phyloP scores from a whole-genome alignment of 2,888 invertebrate species.

The Limnephilus rhombicus region DNA sequence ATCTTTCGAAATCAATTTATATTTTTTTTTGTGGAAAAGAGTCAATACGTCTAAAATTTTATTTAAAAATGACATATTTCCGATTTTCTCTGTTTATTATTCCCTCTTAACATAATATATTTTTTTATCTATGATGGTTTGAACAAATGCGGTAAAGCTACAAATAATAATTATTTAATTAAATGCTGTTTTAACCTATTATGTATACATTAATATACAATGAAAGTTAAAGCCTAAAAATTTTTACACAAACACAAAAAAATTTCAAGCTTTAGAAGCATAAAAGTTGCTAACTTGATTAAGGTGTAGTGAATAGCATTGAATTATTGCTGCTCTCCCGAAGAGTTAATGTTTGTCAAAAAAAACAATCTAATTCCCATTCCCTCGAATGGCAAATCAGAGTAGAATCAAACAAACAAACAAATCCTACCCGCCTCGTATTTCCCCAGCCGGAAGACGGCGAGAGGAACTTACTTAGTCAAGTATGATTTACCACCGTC shows the following conservation, averaged over 20 bases:
- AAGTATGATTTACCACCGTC: slow-evolving; percentile 54
- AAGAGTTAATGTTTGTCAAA: slow-evolving; percentile 8
- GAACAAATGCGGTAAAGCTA: too few relatives aligned
- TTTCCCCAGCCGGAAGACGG: slow-evolving; percentile 37
- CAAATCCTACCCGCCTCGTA: slow-evolving; percentile 25
- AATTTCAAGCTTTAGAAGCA: too few relatives aligned
- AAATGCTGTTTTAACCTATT: neutral
- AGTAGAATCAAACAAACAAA: slow-evolving; percentile 46
- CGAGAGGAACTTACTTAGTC: slow-evolving; percentile 52
- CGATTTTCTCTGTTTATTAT: too few relatives aligned
- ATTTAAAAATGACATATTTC: too few relatives aligned
- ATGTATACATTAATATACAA: neutral
- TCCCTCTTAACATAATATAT: too few relatives aligned
- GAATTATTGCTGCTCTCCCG: neutral
- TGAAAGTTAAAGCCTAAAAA: neutral
- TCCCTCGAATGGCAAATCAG: slow-evolving; percentile 26
- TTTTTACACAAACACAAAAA: too few relatives aligned
- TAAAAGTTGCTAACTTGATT: neutral
- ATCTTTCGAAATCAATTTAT: too few relatives aligned
- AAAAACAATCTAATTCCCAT: slow-evolving; percentile 21
- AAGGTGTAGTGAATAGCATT: neutral
- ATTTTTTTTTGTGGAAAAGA: too few relatives aligned
- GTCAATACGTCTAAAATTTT: too few relatives aligned
- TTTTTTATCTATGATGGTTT: too few relatives aligned
- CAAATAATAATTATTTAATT: neutral